Conservation (phyloP, 2,888 invertebrate genomes). For the Drosophila picticornis region DNA sequence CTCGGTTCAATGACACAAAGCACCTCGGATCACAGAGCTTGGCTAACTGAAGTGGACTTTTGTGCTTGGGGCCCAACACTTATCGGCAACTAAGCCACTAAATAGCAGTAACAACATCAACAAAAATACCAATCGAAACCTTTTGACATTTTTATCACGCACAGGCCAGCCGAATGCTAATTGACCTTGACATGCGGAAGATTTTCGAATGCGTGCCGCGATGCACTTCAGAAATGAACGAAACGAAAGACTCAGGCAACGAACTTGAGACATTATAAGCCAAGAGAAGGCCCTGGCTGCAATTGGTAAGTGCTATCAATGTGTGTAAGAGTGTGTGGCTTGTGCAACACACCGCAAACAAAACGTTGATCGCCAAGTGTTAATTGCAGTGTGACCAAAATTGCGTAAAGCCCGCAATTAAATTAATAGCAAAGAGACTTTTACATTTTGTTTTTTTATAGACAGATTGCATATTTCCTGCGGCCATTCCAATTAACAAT, state of each 20-base stretch:
- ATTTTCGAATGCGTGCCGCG: constrained; percentile 58
- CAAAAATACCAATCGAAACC: constrained; percentile 76
- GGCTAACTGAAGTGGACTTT: constrained; percentile 61
- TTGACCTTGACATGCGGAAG: constrained; percentile 81
- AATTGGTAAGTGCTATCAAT: constrained; percentile 54
- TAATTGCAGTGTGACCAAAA: constrained; percentile 74
- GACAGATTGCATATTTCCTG: background rate
- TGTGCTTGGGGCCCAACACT: constrained; percentile 62
- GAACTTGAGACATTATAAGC: constrained; percentile 47
- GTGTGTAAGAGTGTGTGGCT: constrained; percentile 32
- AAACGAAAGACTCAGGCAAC: constrained; percentile 63
- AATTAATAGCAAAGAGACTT: constrained; percentile 18
- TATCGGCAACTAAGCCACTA: constrained; percentile 68
- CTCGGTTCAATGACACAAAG: constrained; percentile 59
- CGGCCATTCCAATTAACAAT: constrained; percentile 39
- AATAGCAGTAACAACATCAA: constrained; percentile 59
- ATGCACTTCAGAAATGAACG: constrained; percentile 63
- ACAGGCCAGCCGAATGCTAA: constrained; percentile 67
- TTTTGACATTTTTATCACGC: constrained; percentile 81
- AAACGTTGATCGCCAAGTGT: constrained; percentile 44
- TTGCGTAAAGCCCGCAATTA: constrained; percentile 41
- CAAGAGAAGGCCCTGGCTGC: constrained; percentile 56
- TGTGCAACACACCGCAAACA: constrained; percentile 59
- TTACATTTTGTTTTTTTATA: constrained; percentile 28
- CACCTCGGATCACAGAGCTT: constrained; percentile 36